A percentile compares a stretch with the other conserved stretches of the same genome.
phyloP scores from a whole-genome alignment of 2,888 invertebrate species.

The Merodon equestris region DNA sequence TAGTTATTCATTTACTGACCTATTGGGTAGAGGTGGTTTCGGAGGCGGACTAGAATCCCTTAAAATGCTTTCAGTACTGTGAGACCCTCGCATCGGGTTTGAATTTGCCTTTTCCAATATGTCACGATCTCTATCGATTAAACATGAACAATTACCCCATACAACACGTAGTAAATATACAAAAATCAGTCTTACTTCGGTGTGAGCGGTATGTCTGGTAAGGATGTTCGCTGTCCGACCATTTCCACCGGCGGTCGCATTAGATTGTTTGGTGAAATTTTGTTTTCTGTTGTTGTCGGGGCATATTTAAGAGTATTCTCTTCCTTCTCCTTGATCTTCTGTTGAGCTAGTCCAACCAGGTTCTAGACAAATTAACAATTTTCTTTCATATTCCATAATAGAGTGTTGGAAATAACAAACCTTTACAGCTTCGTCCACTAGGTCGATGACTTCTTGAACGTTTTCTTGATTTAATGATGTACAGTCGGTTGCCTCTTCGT shows the following conservation, averaged over 20 bases:
- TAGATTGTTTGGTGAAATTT: conserved; percentile 73
- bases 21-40: conserved; percentile 92
- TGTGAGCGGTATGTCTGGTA: conserved; percentile 90
- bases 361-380: conserved; percentile 79
- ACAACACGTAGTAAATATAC: neutral
- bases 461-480: conserved; percentile 81
- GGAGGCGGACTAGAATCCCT: conserved; percentile 88
- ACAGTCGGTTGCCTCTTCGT: conserved; percentile 77
- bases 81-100: conserved; percentile 85
- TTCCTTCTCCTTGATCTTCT: conserved; percentile 86
- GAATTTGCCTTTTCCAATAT: conserved; percentile 79
- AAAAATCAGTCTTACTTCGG: conserved; percentile 83
- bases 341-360: conserved; percentile 88
- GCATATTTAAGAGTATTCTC: conserved; percentile 74
- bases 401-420: conserved; percentile 76
- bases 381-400: neutral
- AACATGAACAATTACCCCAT: too few relatives aligned
- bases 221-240: conserved; percentile 83
- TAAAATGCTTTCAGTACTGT: conserved; percentile 90
- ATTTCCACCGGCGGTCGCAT: conserved; percentile 77
- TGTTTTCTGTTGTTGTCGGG: conserved; percentile 69
- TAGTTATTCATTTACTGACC: conserved; percentile 75
- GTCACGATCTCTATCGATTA: conserved; percentile 76
- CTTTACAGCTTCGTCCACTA: conserved; percentile 87
- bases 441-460: conserved; percentile 84